These are phyloP conservation scores for Lasioglossum pauxillum DNA, from an alignment of 2,888 invertebrate species.

Conservation along the genomic window DNA sequence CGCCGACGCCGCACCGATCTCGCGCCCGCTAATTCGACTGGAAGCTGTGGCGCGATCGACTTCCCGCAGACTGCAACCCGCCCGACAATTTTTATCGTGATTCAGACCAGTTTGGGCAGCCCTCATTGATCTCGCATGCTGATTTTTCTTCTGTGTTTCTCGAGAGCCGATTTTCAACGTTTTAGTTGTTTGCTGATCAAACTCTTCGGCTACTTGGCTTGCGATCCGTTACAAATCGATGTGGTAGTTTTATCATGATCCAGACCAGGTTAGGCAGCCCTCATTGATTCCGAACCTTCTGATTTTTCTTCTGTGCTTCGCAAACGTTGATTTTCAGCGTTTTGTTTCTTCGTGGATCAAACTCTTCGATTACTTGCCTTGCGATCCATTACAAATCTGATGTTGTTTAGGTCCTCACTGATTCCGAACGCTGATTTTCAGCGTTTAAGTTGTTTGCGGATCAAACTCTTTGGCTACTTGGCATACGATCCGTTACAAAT, in stretches of 20 bases:
- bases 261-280: too few relatives aligned
- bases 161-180: neutral
- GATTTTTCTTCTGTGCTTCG: too few relatives aligned
- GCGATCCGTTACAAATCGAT: neutral
- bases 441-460: too few relatives aligned
- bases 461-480: too few relatives aligned
- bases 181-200: neutral
- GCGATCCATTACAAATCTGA: too few relatives aligned
- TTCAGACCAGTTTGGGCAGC: neutral
- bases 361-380: too few relatives aligned
- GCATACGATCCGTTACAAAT: neutral
- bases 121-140: neutral
- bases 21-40: slow-evolving; percentile 22
- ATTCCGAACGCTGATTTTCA: neutral
- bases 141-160: neutral
- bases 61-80: neutral
- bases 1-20: neutral
- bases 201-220: neutral
- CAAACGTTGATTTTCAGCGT: too few relatives aligned
- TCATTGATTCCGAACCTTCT: too few relatives aligned
- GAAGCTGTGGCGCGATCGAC: slow-evolving; percentile 29
- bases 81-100: neutral
- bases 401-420: too few relatives aligned
- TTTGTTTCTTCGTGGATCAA: too few relatives aligned
- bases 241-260: too few relatives aligned